Conservation (phyloP, 1,140 invertebrate species). For the Brachionus manjavacas region DNA sequence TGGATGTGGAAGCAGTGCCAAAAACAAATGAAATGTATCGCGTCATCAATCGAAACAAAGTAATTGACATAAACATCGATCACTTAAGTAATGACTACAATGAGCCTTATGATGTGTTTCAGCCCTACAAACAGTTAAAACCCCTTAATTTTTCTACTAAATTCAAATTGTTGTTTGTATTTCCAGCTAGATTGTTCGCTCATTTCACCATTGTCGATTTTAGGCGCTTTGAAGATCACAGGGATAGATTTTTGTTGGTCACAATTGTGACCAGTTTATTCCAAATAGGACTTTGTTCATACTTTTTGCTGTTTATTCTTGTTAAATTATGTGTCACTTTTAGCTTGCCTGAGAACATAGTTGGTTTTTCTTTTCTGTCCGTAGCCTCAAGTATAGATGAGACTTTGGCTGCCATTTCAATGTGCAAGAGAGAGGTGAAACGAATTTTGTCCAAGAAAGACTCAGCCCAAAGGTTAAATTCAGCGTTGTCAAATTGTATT, state of each 20-base stretch:
- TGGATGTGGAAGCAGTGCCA: not conserved
- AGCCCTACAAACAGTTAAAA: slow-evolving; percentile 8
- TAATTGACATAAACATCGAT: slow-evolving; percentile 32
- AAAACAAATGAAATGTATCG: slow-evolving; percentile 3
- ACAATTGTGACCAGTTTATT: slow-evolving; percentile 11
- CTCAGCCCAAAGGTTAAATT: not conserved
- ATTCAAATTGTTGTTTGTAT: slow-evolving; percentile 8
- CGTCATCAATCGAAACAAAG: not conserved
- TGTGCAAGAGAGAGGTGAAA: slow-evolving; percentile 7
- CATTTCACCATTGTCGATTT: slow-evolving; percentile 25
- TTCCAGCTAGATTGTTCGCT: slow-evolving; percentile 4
- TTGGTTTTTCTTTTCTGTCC: slow-evolving; percentile 9
- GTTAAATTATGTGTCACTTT: not conserved
- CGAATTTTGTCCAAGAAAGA: not conserved
- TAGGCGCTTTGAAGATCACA: not conserved
- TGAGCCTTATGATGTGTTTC: slow-evolving; percentile 34
- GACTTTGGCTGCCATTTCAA: not conserved
- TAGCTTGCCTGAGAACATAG: not conserved
- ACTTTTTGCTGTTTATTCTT: slow-evolving; percentile 12
- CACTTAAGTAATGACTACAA: slow-evolving; percentile 23
- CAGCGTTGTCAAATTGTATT: slow-evolving; percentile 15
- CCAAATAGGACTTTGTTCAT: slow-evolving; percentile 16
- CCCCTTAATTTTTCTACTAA: slow-evolving; percentile 24
- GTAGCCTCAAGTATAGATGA: not conserved
- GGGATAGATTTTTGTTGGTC: not conserved